A percentile compares a stretch with the other conserved stretches of the same genome.
phyloP scores from a whole-genome alignment of 2,113 vertebrate species.

The Rhodinocichla rosea region DNA sequence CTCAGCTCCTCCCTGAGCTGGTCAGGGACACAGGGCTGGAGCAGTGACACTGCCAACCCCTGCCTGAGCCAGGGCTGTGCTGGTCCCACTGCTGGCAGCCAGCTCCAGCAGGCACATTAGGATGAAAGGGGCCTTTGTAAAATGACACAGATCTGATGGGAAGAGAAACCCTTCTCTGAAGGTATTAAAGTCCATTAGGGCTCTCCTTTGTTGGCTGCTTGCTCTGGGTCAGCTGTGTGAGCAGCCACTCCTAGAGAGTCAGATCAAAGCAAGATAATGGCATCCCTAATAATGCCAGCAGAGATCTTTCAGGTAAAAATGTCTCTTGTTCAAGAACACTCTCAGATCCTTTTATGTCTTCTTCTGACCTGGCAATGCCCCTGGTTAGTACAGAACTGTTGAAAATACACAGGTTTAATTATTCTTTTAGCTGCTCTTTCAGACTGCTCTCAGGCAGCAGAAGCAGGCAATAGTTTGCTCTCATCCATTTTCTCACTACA shows the following conservation, averaged over 20 bases:
- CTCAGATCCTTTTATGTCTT: not conserved
- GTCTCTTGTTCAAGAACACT: not conserved
- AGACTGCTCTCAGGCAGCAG: not conserved
- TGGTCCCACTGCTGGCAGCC: not conserved
- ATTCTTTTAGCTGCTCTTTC: not conserved
- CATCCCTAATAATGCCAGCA: not conserved
- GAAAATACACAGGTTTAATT: not conserved
- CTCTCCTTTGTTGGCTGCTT: not conserved
- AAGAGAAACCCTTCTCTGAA: not conserved
- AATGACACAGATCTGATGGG: not conserved
- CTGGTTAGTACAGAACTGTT: not conserved
- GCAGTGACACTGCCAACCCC: not conserved
- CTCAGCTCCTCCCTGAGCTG: rapidly evolving
- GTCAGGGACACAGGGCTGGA: not conserved
- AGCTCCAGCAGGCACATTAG: rapidly evolving
- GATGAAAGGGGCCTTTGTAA: not conserved
- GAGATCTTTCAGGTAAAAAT: not conserved
- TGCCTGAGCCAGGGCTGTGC: not conserved
- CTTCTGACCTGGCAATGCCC: not conserved
- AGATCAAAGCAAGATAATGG: constrained; percentile 20
- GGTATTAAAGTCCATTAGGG: not conserved
- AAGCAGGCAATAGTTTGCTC: not conserved
- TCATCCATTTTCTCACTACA: not conserved
- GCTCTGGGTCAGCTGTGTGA: not conserved
- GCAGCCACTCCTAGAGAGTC: not conserved